Base-by-base conservation (phyloP, 2,797 vertebrate species). In the Macroramphosus scolopax region DNA sequence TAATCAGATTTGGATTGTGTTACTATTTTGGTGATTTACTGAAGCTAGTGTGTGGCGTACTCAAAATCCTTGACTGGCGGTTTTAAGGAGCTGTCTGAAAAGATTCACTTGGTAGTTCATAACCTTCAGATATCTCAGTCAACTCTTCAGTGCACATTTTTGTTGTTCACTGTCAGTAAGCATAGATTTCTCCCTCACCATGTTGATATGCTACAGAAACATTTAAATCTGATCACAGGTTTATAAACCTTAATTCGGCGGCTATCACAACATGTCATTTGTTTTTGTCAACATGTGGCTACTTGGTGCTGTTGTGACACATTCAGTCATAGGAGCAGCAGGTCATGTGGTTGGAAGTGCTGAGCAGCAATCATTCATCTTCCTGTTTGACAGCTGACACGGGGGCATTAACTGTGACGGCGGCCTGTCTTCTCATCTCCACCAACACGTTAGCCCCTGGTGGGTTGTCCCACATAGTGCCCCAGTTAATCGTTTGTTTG, bases 401-500 rank as follows among this genome's bases (percentile, higher is more conserved):
- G 16, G 28, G 4, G n/a, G n/a, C 30, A 32, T 48, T 15, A 31
- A 33, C 49, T 34, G 55, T 29, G 17, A 35, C 34, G 17, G 10
- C 1, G 0, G 9, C 8, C 20, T 2, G 35, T 14, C 37, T 6
- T 24, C 52, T 17, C 31, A 47, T 70, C 44, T 29, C 11, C 33
- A 36, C 17, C 2, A 17, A 32, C 22, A 16, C 38, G 16, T 25
- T 5, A 43, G 42, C 45, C 58, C 17, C 29, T 26, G 38, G 14
- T 42, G 26, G 25, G 5, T 42, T 33, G 46, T 26, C 43, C 58
- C 48, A 36, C 46, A 28, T 45, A 29, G 16, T 43, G 41, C 39
- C 50, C 46, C 49, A 34, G 48, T 61, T 68, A 46, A 55, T 61
- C 18, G 1, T 60, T 42, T 70, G 66, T 69, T 71, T 75, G 48